These are phyloP conservation scores for Pluvialis apricaria DNA, from an alignment of 2,113 vertebrate genomes.

Conservation along the genomic window DNA sequence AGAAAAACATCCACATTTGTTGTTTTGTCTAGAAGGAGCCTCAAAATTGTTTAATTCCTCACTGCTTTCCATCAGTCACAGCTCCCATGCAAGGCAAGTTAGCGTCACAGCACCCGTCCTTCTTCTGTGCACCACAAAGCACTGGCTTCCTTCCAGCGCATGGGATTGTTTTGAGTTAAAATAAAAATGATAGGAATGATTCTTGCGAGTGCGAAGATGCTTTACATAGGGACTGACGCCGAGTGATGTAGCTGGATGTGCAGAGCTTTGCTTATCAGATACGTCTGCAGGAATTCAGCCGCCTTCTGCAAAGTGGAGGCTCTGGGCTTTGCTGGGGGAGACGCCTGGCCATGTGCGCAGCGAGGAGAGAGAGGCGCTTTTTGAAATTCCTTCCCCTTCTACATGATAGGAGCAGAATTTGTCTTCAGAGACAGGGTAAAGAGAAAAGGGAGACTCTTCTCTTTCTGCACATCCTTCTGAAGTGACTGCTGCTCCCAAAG, in stretches of 20 bases:
- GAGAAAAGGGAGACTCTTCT: background rate
- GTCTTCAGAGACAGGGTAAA: background rate
- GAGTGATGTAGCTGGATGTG: background rate
- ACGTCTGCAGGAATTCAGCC: rapidly evolving
- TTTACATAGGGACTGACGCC: background rate
- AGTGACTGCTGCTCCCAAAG: background rate
- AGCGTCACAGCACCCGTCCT: background rate
- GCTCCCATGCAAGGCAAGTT: background rate
- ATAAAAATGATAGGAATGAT: background rate
- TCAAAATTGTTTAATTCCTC: background rate
- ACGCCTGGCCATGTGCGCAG: rapidly evolving
- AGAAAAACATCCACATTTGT: background rate
- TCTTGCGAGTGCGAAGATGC: background rate
- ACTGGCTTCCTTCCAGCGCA: background rate
- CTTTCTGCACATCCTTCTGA: background rate
- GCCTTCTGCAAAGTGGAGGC: background rate
- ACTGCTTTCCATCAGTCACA: background rate
- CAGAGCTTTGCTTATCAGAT: background rate
- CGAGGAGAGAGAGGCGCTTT: background rate
- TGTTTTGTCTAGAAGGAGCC: background rate
- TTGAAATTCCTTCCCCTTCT: background rate
- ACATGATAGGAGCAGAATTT: background rate
- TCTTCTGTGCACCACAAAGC: background rate
- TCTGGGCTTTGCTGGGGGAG: background rate
- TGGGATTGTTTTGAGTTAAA: background rate